phyloP scores from a whole-genome alignment of 2,113 vertebrate species.

The Pipa parva region DNA sequence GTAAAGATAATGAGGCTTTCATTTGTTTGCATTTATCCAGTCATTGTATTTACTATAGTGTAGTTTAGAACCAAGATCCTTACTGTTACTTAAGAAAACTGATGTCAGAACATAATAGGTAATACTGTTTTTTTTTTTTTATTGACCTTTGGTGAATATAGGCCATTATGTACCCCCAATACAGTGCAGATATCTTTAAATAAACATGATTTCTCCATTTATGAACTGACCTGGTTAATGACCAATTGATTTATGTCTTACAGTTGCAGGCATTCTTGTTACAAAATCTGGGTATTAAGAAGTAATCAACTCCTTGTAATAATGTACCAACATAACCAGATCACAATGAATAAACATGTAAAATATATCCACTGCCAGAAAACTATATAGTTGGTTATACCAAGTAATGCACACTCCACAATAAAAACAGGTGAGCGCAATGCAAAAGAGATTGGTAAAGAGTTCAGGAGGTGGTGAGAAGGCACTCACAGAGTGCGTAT shows the following conservation, averaged over 20 bases:
- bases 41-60: slow-evolving; percentile 1
- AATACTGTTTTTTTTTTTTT: slow-evolving; percentile 14
- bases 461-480: slow-evolving; percentile 51
- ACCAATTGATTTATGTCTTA: background rate
- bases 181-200: background rate
- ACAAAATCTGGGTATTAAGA: background rate
- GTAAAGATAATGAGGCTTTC: no score
- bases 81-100: background rate
- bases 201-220: background rate
- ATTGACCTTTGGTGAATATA: slow-evolving; percentile 27
- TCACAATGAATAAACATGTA: background rate
- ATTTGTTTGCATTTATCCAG: slow-evolving; percentile 3
- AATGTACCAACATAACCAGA: background rate
- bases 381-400: background rate
- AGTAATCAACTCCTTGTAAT: no score
- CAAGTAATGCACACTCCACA: slow-evolving; percentile 18
- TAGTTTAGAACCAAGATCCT: slow-evolving; percentile 22
- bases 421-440: slow-evolving; percentile 49
- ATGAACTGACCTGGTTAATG: background rate
- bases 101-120: background rate
- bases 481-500: slow-evolving; percentile 77
- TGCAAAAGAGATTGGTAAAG: slow-evolving; percentile 46
- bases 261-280: no score
- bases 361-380: slow-evolving; percentile 4
- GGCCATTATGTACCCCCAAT: slow-evolving; percentile 1